Evolutionary conservation across 2,888 invertebrate species (phyloP), one percentile per base, ranked within the genome.

Genomic region (Muscina levida): DNA sequence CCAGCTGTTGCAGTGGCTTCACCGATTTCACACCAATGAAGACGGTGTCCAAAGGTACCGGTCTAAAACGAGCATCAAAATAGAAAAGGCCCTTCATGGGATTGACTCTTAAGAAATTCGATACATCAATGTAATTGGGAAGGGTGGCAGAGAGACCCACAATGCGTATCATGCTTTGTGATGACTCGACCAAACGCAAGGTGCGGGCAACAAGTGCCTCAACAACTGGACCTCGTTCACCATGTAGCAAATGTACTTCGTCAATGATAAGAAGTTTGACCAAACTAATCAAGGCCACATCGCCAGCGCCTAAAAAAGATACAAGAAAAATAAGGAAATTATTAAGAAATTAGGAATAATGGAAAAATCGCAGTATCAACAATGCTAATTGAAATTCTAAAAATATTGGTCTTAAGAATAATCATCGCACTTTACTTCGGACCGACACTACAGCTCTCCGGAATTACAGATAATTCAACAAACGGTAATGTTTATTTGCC

Each of bases 101-200:
- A 91, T 98, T 98, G 0, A 99, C 99, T 15, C 97, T 92, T 11
- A 99, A 92, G 89, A 99, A 99, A 90, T 93, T 92, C 1, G 99
- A 98, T 26, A 99, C 98, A 91, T 99, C 99, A 2, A 97, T 90
- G 89, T 99, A 99, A 90, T 99, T 99, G 0, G 99, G 99, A 82
- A 99, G 91, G 0, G 99, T 99, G 10, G 99, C 99, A 0, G 99
- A 98, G 46, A 99, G 91, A 0, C 98, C 99, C 0, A 99, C 96
- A 82, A 99, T 98, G 65, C 99, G 93, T 76, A 99, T 98, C 96
- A 98, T 98, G 87, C 94, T 95, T 90, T 97, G 97, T 0, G 96
- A 95, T 0, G 96, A 95, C 86, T 97, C 97, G 0, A 97, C 96
- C 91, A 98, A 96, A 82, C 99, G 93, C 5, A 99, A 91, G 0